Base-by-base conservation (phyloP, 2,888 invertebrate species). In the Sarcophaga carnaria region DNA sequence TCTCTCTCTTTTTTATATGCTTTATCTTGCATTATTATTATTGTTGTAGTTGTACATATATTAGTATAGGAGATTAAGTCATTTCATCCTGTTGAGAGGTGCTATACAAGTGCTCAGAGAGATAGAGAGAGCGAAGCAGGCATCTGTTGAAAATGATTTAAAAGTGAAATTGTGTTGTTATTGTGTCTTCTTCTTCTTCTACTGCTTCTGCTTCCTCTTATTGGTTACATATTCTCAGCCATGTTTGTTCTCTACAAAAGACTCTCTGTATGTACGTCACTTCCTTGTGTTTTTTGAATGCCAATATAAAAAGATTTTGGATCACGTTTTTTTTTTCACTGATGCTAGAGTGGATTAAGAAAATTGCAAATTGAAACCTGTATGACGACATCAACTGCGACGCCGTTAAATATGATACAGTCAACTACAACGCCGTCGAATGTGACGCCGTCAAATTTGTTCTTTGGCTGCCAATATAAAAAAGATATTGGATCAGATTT, bases 1-100 rank as follows among this genome's bases (percentile, higher is more conserved):
- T 49, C 4, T 14, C 49, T 49, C 49, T 49, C 12, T 14, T 54
- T 54, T 17, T 54, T 54, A 54, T 14, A 14, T 12, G 1, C 54
- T 54, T 17, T 37, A 37, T 37, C 8, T 37, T 37, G 37, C 37
- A 8, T 54, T 54, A 14, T 54, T 54, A 10, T 54, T 54, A 71
- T 67, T 83, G 3, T 54, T 54, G 17, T 72, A 63, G 49, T 45
- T 71, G 25, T n/a, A 22, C 37, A 27, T 22, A 14, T 63, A 70
- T 70, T 71, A 25, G 22, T 54, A 45, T 12, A 74, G 37, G 66
- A 74, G 63, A 67, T 72, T 72, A 67, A 72, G 22, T 54, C 3
- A 60, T 60, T 72, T 45, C 17, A 20, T 54, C 3, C 22, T 25
- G 17, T 54, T 25, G 54, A 17, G 2, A 25, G 14, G 69, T 47